A percentile compares a stretch with the other conserved stretches of the same genome.
Conservation (phyloP, 2,888 invertebrate genomes). For the Mesoligia furuncula region DNA sequence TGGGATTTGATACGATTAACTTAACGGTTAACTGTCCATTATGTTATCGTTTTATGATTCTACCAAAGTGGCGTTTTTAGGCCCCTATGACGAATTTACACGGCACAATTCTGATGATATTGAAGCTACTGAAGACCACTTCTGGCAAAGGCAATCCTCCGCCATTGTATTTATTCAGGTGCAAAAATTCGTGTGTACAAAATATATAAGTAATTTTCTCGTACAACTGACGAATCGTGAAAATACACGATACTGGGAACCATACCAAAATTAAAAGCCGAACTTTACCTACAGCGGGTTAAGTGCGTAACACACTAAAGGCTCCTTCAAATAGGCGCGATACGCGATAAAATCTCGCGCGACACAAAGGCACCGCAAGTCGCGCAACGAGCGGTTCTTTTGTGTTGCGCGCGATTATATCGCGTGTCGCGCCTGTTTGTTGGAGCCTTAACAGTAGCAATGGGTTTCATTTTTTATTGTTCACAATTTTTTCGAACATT, state of each 20-base stretch:
- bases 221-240: background rate
- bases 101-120: background rate
- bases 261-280: background rate
- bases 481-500: background rate
- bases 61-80: no score
- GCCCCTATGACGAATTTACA: background rate
- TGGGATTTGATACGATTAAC: no score
- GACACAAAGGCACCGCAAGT: no score
- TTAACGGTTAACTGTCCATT: no score
- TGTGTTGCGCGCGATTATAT: no score
- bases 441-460: background rate
- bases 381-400: no score
- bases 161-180: background rate
- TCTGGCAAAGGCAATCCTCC: background rate
- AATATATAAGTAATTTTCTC: background rate
- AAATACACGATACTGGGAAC: background rate
- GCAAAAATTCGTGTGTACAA: background rate
- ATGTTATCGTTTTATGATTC: no score
- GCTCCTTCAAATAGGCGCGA: no score
- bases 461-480: background rate
- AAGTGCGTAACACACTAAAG: background rate
- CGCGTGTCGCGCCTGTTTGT: no score
- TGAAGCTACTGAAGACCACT: background rate
- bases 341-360: no score
- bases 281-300: background rate